Percentiles rank a stretch among this genome's conserved stretches.
Conservation (phyloP, 2,797 vertebrate species). For the Mycteria americana region DNA sequence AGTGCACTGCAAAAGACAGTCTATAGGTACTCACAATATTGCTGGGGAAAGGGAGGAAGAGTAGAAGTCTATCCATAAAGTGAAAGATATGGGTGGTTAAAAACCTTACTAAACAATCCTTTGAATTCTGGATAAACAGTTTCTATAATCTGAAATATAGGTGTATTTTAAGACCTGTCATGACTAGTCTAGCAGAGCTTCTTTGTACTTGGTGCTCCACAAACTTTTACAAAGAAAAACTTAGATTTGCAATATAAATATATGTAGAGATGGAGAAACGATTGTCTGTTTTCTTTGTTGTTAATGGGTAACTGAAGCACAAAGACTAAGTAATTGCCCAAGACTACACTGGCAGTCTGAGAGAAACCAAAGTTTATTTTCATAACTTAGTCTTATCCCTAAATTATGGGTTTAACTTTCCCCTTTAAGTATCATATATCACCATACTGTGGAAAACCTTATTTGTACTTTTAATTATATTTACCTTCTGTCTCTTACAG, state of each 20-base stretch:
- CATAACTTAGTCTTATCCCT: neutral
- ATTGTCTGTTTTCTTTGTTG: neutral
- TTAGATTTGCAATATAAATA: neutral
- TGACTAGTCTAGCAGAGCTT: neutral
- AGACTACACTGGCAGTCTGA: neutral
- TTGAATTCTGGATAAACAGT: neutral
- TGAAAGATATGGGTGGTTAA: neutral
- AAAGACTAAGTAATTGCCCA: neutral
- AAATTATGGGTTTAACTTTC: neutral
- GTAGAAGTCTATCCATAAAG: neutral
- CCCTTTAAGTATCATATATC: neutral
- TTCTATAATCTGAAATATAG: neutral
- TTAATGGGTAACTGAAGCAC: neutral
- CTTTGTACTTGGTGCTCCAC: neutral
- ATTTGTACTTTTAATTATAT: neutral
- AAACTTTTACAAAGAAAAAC: neutral
- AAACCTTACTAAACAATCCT: neutral
- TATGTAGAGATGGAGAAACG: neutral
- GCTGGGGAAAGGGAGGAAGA: neutral
- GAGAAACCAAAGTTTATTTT: neutral
- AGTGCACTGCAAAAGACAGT: neutral
- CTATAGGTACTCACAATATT: neutral
- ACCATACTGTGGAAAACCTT: neutral
- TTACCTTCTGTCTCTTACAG: constrained; percentile 52
- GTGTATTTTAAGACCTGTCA: neutral